Evolutionary conservation across 1,140 invertebrate genomes (phyloP).

Genomic region (Papilio polyxenes): DNA sequence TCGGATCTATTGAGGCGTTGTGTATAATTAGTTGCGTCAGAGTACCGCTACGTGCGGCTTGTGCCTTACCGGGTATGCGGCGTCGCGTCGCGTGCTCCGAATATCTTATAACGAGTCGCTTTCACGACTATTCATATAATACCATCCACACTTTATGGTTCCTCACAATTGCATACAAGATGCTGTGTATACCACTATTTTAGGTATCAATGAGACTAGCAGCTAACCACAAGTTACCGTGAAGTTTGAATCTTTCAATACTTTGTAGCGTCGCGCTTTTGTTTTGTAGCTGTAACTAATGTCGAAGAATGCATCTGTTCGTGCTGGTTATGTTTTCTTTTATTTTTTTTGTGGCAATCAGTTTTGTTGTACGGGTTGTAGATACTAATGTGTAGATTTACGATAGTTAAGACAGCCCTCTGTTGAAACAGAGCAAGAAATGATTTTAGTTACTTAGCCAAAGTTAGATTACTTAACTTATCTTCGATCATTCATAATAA

Average conservation of each 20-base stretch:
- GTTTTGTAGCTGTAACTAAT: not conserved
- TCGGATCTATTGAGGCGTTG: constrained; percentile 59
- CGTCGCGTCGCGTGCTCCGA: constrained; percentile 59
- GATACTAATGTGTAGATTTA: not conserved
- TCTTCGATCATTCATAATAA: not conserved
- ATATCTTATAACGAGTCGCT: constrained; percentile 59
- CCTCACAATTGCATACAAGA: not conserved
- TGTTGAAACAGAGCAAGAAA: too few species aligned
- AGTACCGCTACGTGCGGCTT: constrained; percentile 63
- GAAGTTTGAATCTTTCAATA: not conserved
- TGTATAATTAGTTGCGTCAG: constrained; percentile 76
- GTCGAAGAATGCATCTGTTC: not conserved
- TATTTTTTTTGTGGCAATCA: not conserved
- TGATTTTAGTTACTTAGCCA: too few species aligned
- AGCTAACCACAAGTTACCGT: not conserved
- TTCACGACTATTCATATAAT: constrained; percentile 57
- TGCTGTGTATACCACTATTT: too few species aligned
- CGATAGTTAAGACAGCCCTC: not conserved
- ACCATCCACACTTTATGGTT: not conserved
- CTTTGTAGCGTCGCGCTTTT: not conserved
- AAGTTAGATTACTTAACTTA: too few species aligned
- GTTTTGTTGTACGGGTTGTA: not conserved
- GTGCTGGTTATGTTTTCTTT: not conserved
- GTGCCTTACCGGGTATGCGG: constrained; percentile 57
- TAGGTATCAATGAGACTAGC: too few species aligned